These are phyloP conservation scores for Sarcophaga peregrina DNA, from an alignment of 1,140 invertebrate species.

Conservation along the genomic window DNA sequence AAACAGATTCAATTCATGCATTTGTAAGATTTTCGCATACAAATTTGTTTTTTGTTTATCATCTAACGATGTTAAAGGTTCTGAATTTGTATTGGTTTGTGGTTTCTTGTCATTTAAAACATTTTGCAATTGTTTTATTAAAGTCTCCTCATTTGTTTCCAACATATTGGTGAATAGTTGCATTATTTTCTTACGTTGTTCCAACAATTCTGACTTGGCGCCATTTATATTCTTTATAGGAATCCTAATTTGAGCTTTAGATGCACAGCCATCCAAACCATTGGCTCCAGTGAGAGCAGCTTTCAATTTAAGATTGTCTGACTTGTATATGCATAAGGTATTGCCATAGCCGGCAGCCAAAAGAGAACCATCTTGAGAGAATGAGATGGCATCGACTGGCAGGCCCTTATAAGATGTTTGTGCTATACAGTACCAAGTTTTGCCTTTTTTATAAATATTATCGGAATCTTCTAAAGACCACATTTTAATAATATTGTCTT, in stretches of 20 bases:
- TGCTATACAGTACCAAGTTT: constrained; percentile 75
- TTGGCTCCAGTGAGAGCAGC: constrained; percentile 65
- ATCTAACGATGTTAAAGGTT: constrained; percentile 9
- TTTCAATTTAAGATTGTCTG: constrained; percentile 70
- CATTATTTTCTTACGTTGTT: constrained; percentile 55
- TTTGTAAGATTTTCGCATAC: constrained; percentile 58
- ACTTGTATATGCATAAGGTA: constrained; percentile 78
- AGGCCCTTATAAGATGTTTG: constrained; percentile 75
- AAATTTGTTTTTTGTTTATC: constrained; percentile 44
- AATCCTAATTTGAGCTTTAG: constrained; percentile 57
- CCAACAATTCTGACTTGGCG: constrained; percentile 49
- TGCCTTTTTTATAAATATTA: constrained; percentile 69
- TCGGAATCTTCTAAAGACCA: constrained; percentile 74
- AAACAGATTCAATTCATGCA: constrained; percentile 57
- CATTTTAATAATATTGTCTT: constrained; percentile 79
- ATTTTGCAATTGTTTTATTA: constrained; percentile 52
- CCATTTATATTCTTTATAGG: constrained; percentile 51
- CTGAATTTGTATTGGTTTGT: background rate
- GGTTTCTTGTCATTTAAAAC: constrained; percentile 29
- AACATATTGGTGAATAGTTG: constrained; percentile 52
- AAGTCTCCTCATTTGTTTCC: constrained; percentile 52
- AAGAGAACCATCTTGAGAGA: constrained; percentile 82
- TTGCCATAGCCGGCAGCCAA: constrained; percentile 77
- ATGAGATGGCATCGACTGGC: constrained; percentile 70
- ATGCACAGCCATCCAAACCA: constrained; percentile 55